Base-by-base conservation (phyloP, 1,140 invertebrate genomes). In the Liolophura sinensis region DNA sequence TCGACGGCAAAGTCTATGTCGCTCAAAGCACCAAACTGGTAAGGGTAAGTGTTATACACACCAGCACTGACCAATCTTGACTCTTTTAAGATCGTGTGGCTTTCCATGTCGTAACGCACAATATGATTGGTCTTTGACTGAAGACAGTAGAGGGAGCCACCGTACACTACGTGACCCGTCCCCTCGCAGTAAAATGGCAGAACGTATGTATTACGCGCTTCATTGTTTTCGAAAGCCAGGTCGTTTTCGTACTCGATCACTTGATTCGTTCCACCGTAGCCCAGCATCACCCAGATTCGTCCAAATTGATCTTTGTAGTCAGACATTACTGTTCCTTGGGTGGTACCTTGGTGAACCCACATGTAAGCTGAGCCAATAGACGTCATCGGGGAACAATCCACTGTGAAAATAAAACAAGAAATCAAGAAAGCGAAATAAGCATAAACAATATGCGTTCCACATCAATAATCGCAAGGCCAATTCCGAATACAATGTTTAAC, bases 1-100 rank as follows among this genome's bases (percentile, higher is more conserved):
- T 81, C 79, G 0, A 80, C 71, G 31, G 79, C 79, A 55, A 81
- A 74, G 62, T 81, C 79, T 27, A 81, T 66, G 60, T 81, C 79
- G 9, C 69, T 77, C 47, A 75, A 68, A 54, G 68, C 72, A 1
- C 74, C 73, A 27, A 67, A 71, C 51, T 75, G 73, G 57, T 79
- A 80, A 0, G 79, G 78, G 57, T 64, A 79, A 9, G 65, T 73
- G 57, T 78, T 73, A 58, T 72, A 71, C 3, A 74, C 70, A 9
- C 73, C 75, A 0, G 75, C 77, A 14, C 67, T 63, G 0, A 67
- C 62, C 16, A 81, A 65, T 14, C 68, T 59, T 12, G 72, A 24
- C 46, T 80, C 77, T 4, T 65, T 65, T 9, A 75, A 51, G 46
- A 70, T 68, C 4, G 71, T 69, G 27, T 68, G 66, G 27, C 67